phyloP scores from a whole-genome alignment of 2,797 vertebrate species.

The Nothura maculosa region DNA sequence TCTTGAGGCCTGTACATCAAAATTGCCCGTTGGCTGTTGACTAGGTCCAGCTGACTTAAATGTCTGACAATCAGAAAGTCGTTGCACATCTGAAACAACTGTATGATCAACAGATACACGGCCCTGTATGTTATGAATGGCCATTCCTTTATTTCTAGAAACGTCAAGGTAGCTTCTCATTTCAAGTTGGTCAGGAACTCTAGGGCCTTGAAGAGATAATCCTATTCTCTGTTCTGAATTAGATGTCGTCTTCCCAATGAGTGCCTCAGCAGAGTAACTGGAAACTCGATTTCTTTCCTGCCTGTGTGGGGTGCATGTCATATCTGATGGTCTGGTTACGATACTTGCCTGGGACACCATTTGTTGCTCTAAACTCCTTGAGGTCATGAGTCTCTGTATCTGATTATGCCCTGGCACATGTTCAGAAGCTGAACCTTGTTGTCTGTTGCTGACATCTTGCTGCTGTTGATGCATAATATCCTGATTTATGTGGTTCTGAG shows the following conservation, averaged over 20 bases:
- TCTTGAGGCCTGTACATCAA: conserved; percentile 92
- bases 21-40: conserved; percentile 87
- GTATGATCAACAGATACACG: conserved; percentile 88
- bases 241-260: conserved; percentile 93
- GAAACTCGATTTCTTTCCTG: conserved; percentile 97
- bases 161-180: conserved; percentile 93
- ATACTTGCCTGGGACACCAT: conserved; percentile 92
- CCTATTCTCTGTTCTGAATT: conserved; percentile 93
- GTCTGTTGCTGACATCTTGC: conserved; percentile 80
- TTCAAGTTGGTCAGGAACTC: conserved; percentile 92
- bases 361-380: conserved; percentile 93
- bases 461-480: conserved; percentile 88
- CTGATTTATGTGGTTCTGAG: conserved; percentile 87
- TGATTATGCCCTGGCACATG: conserved; percentile 86
- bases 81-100: conserved; percentile 86
- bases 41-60: conserved; percentile 89
- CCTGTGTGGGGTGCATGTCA: conserved; percentile 90
- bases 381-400: conserved; percentile 95
- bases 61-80: conserved; percentile 92
- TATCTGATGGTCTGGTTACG: conserved; percentile 90
- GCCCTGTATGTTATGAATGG: conserved; percentile 90
- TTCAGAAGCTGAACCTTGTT: conserved; percentile 82
- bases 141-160: conserved; percentile 90
- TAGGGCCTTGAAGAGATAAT: conserved; percentile 89
- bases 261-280: conserved; percentile 98